Conservation (phyloP, 2,888 invertebrate genomes). For the Acronicta alni region DNA sequence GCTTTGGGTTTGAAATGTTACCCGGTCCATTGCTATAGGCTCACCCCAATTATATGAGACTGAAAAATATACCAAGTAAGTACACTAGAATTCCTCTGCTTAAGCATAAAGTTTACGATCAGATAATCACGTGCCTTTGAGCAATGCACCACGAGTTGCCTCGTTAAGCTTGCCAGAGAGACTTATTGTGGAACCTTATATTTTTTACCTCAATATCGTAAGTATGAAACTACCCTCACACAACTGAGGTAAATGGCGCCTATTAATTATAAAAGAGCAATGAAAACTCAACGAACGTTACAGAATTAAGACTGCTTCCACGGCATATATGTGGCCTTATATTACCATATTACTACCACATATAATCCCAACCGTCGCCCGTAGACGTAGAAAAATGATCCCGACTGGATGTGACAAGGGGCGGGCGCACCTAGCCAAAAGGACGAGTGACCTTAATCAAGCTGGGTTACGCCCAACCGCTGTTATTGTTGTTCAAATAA, state of each 20-base stretch:
- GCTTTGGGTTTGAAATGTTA: too few species aligned
- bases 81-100: too few species aligned
- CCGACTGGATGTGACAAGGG: slow-evolving; percentile 72
- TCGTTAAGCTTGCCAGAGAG: too few species aligned
- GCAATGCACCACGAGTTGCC: too few species aligned
- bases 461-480: slow-evolving; percentile 57
- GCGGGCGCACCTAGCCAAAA: slow-evolving; percentile 58
- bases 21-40: too few species aligned
- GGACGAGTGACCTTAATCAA: slow-evolving; percentile 75
- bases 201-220: background rate
- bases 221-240: background rate
- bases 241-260: background rate
- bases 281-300: background rate
- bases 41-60: too few species aligned
- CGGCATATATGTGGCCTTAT: background rate
- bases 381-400: slow-evolving; percentile 66
- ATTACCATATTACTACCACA: slow-evolving; percentile 26
- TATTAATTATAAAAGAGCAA: slow-evolving; percentile 8
- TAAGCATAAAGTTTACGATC: too few species aligned
- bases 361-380: slow-evolving; percentile 26
- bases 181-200: background rate
- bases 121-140: too few species aligned
- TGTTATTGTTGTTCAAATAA: slow-evolving; percentile 81
- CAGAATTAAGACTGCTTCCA: slow-evolving; percentile 5
- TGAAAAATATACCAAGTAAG: too few species aligned